phyloP scores from a whole-genome alignment of 2,888 invertebrate genomes.

The Megalurothrips usitatus region DNA sequence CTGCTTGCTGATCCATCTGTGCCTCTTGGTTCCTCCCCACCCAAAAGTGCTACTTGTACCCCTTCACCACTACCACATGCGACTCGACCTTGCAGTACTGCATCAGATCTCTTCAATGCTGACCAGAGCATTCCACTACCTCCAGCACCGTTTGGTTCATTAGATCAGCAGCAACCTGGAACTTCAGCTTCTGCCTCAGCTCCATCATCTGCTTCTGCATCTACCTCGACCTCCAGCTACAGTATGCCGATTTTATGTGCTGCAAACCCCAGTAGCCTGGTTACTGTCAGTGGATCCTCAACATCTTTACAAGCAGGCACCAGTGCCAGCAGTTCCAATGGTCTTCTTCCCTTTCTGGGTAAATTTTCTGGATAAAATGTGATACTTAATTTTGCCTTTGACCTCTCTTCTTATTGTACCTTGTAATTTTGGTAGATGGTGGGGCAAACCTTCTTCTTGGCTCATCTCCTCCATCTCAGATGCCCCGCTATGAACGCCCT shows the following conservation, averaged over 20 bases:
- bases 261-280: not conserved
- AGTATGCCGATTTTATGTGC: not conserved
- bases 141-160: not conserved
- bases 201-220: slow-evolving; percentile 47
- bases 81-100: not conserved
- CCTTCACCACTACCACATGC: not conserved
- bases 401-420: not conserved
- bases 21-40: slow-evolving; percentile 50
- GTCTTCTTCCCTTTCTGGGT: slow-evolving; percentile 2
- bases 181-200: slow-evolving; percentile 37
- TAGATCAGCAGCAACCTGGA: not conserved
- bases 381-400: too few relatives aligned
- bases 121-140: not conserved
- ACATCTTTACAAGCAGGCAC: not conserved
- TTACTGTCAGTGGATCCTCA: not conserved
- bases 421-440: not conserved
- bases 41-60: slow-evolving; percentile 42
- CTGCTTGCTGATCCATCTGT: slow-evolving; percentile 58
- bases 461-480: not conserved
- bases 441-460: not conserved
- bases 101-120: not conserved
- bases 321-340: slow-evolving; percentile 5
- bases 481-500: slow-evolving; percentile 32
- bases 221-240: slow-evolving; percentile 48
- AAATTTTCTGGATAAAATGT: not conserved